Conservation (phyloP, 1,140 invertebrate genomes). For the Lepidostoma basale region DNA sequence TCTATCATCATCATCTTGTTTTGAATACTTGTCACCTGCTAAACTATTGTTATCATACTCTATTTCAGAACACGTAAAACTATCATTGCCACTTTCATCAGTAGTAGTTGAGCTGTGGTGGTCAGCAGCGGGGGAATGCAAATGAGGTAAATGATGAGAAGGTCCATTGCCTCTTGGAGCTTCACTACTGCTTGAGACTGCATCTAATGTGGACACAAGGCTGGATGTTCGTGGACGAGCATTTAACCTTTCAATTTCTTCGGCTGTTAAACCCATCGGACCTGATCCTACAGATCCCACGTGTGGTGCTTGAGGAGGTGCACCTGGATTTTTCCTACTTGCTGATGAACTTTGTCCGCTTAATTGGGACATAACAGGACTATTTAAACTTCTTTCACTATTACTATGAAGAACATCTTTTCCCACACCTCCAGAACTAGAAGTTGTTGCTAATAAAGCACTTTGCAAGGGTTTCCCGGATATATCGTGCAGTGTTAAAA, state of each 20-base stretch:
- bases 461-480: constrained; percentile 90
- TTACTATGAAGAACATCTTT: constrained; percentile 85
- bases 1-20: constrained; percentile 69
- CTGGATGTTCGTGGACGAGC: constrained; percentile 84
- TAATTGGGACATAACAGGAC: constrained; percentile 87
- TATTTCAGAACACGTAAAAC: constrained; percentile 97
- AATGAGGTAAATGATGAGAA: constrained; percentile 67
- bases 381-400: constrained; percentile 87
- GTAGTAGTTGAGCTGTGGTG: constrained; percentile 85
- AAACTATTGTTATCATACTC: constrained; percentile 92
- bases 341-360: constrained; percentile 82
- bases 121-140: constrained; percentile 73
- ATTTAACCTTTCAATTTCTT: constrained; percentile 91
- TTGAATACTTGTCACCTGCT: constrained; percentile 80
- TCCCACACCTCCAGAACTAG: constrained; percentile 81
- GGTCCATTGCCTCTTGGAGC: constrained; percentile 70
- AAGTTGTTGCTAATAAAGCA: constrained; percentile 84
- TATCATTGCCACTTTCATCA: constrained; percentile 95
- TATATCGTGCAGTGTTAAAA: constrained; percentile 90
- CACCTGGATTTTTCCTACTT: constrained; percentile 69
- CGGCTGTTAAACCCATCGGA: constrained; percentile 85
- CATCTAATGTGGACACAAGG: constrained; percentile 89
- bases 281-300: constrained; percentile 65
- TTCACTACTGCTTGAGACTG: constrained; percentile 90
- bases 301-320: constrained; percentile 65